These are phyloP conservation scores for Caenorhabditis sinica DNA, from an alignment of 2,888 invertebrate genomes.

Conservation along the genomic window DNA sequence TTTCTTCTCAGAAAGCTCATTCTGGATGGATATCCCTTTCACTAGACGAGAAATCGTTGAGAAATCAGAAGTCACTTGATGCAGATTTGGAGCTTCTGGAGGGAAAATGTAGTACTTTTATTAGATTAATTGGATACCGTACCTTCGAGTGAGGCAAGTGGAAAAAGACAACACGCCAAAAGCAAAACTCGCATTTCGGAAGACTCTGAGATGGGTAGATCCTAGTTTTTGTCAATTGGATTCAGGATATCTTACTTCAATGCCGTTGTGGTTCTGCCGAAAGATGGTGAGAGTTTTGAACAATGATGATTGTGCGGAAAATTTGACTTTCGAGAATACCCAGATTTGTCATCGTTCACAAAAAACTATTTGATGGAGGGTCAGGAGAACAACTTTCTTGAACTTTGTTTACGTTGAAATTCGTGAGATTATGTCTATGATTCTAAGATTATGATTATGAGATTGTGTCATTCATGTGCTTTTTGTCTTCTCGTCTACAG, in stretches of 20 bases:
- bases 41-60: conserved; percentile 12
- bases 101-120: neutral
- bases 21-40: conserved; percentile 4
- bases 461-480: too few species aligned
- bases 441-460: too few species aligned
- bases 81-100: conserved; percentile 3
- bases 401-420: neutral
- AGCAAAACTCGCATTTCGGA: conserved; percentile 27
- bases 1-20: conserved; percentile 10
- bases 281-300: conserved; percentile 3
- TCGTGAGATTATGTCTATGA: too few species aligned
- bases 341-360: neutral
- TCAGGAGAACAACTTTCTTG: neutral
- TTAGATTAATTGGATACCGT: neutral
- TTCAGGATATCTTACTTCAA: neutral
- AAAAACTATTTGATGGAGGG: neutral
- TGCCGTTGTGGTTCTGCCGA: conserved; percentile 5
- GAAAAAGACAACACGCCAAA: conserved; percentile 9
- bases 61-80: neutral
- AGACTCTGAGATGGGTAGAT: conserved; percentile 15
- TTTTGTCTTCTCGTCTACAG: too few species aligned
- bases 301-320: neutral
- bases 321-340: neutral
- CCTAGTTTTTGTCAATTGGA: neutral
- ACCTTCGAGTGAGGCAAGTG: conserved; percentile 15